phyloP scores from a whole-genome alignment of 2,797 vertebrate genomes.

The Rhincodon typus region DNA sequence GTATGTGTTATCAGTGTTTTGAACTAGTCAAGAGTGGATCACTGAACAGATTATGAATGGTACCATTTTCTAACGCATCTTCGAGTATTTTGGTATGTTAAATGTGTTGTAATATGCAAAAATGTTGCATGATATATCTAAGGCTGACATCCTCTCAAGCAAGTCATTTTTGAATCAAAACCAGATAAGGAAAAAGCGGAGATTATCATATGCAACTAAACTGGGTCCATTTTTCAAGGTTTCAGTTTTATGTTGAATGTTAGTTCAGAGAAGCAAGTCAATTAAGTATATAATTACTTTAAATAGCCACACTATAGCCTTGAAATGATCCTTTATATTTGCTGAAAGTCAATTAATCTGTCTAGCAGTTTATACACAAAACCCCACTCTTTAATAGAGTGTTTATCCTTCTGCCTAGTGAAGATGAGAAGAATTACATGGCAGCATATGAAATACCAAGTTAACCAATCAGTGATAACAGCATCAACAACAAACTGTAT shows the following conservation, averaged over 20 bases:
- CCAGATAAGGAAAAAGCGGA: background rate
- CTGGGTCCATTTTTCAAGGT: background rate
- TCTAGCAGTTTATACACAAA: background rate
- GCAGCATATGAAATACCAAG: background rate
- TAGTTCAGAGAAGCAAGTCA: background rate
- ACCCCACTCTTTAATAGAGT: background rate
- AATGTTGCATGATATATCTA: background rate
- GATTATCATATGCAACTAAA: background rate
- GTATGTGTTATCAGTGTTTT: background rate
- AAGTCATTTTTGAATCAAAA: background rate
- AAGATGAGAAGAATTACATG: background rate
- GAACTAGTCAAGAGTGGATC: background rate
- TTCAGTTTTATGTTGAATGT: background rate
- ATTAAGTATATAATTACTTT: slow-evolving; percentile 1
- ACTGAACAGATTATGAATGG: background rate
- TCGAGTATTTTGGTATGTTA: too few relatives aligned
- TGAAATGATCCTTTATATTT: too few relatives aligned
- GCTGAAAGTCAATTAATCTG: too few relatives aligned
- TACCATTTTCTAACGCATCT: too few relatives aligned
- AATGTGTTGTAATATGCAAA: too few relatives aligned
- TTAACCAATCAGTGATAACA: background rate
- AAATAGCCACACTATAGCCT: too few relatives aligned
- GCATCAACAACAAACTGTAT: background rate
- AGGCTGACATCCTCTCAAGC: background rate
- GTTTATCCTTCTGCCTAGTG: background rate